Base-by-base conservation (phyloP, 2,888 invertebrate genomes). In the Lymantria monacha region DNA sequence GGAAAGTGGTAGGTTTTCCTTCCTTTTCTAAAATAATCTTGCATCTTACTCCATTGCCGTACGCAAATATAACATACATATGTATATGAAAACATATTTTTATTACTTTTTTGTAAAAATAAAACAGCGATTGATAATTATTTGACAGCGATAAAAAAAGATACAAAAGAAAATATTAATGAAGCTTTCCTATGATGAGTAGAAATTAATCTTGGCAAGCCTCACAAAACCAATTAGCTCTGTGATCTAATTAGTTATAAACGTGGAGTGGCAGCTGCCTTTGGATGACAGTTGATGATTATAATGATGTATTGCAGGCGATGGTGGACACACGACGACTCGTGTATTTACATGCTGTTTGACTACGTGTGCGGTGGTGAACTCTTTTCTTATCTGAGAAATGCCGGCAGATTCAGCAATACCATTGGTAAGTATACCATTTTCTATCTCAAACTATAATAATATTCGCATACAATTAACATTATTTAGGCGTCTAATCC, bases 351-450 rank as follows among this genome's bases (percentile, higher is more conserved):
- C 91, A 98, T 99, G 98, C 93, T 99, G 54, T 96, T 99, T 81
- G 99, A 99, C 84, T 99, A 97, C 85, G 97, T 98, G 1, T 97
- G 97, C 65, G 98, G 99, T 10, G 99, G 99, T 9, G 99, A 99
- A 85, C 93, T 99, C 30, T 99, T 99, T 87, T 97, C 98, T 9
- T 99, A 99, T 83, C 91, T 99, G 61, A 93, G 99, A 67, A 97
- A 97, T 79, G 96, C 97, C 36, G 98, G 98, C 58, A 92, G 96
- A 75, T 99, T 99, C 90, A 94, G 95, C 69, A 95, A 96, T 71
- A 94, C 95, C 72, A 95, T 96, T 59, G 95, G 94, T 94, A 83
- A 85, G 82, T 81, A 45, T 12, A 30, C 7, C 33, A 33, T 42
- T 9, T 22, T 5, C 22, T 22, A 22, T 22, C 22, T 22, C 5